These are phyloP conservation scores for Alethe diademata DNA, from an alignment of 2,113 vertebrate genomes.

Conservation along the genomic window DNA sequence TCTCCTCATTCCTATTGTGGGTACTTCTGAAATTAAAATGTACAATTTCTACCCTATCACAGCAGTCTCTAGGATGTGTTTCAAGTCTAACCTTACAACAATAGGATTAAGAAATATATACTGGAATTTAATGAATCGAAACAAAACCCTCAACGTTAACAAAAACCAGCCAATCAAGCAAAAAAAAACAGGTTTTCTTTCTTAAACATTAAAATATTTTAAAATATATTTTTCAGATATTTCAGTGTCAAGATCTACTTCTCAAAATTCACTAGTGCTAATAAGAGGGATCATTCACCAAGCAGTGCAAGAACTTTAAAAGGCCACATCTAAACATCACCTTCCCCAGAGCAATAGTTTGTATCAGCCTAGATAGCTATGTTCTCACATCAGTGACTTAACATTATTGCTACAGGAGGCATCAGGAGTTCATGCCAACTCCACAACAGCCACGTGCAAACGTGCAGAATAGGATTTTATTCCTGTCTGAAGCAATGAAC, in stretches of 20 bases:
- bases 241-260: background rate
- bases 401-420: background rate
- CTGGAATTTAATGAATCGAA: background rate
- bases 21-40: background rate
- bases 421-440: constrained; percentile 19
- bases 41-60: background rate
- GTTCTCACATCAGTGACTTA: constrained; percentile 46
- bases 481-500: constrained; percentile 39
- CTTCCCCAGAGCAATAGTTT: background rate
- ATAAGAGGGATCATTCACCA: background rate
- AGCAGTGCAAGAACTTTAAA: background rate
- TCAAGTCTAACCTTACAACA: background rate
- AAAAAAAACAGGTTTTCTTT: background rate
- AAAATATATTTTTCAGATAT: background rate
- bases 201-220: background rate
- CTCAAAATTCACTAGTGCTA: background rate
- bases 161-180: background rate
- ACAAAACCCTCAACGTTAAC: background rate
- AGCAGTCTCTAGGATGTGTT: background rate
- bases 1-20: background rate
- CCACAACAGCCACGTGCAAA: constrained; percentile 7
- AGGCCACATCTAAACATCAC: background rate
- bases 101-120: background rate
- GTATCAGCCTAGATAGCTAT: background rate
- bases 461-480: constrained; percentile 33